phyloP scores from a whole-genome alignment of 1,140 invertebrate genomes.

The Ceratosolen solmsi region DNA sequence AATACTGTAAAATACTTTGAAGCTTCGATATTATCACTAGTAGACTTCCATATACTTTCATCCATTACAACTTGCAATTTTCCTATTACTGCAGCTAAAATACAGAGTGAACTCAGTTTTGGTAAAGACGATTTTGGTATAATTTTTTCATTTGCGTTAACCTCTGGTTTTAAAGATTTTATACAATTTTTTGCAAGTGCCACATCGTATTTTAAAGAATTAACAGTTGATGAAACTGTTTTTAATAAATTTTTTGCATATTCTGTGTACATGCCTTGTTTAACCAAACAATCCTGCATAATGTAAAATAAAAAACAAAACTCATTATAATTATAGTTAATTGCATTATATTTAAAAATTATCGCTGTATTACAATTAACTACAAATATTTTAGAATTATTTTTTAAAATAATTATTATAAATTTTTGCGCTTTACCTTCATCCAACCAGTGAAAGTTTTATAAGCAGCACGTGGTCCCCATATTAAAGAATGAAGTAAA shows the following conservation, averaged over 20 bases:
- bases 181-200: slow-evolving; percentile 82
- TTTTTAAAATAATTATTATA: slow-evolving; percentile 11
- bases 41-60: slow-evolving; percentile 64
- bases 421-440: slow-evolving; percentile 68
- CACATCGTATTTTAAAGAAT: slow-evolving; percentile 80
- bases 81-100: slow-evolving; percentile 80
- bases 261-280: slow-evolving; percentile 90
- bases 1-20: slow-evolving; percentile 56
- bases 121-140: slow-evolving; percentile 76
- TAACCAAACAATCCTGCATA: slow-evolving; percentile 87
- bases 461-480: slow-evolving; percentile 80
- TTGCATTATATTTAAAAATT: not conserved
- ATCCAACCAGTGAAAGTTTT: slow-evolving; percentile 81
- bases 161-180: slow-evolving; percentile 76
- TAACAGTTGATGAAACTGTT: slow-evolving; percentile 79
- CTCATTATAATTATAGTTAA: slow-evolving; percentile 12
- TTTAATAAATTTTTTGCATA: slow-evolving; percentile 86
- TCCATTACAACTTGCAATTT: slow-evolving; percentile 82
- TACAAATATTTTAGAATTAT: too few species aligned
- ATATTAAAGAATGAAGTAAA: slow-evolving; percentile 82
- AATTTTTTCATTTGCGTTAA: slow-evolving; percentile 66
- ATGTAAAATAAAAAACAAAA: slow-evolving; percentile 18
- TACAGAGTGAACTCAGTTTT: slow-evolving; percentile 78
- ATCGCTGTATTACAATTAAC: too few species aligned
- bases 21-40: slow-evolving; percentile 64